These are phyloP conservation scores for Eulithis prunata DNA, from an alignment of 2,888 invertebrate genomes.

Conservation along the genomic window DNA sequence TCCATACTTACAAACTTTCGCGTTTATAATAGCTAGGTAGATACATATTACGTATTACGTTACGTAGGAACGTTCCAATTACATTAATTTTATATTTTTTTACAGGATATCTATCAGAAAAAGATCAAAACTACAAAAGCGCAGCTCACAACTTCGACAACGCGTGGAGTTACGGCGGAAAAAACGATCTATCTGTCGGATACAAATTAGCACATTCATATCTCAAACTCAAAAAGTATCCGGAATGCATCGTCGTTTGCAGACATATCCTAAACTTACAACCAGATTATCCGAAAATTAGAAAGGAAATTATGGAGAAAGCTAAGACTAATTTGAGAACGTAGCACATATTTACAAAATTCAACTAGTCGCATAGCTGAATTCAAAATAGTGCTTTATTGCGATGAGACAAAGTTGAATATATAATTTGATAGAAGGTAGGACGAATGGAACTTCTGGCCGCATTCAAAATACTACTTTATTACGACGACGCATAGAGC, in stretches of 20 bases:
- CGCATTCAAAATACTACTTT: neutral
- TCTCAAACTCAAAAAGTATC: slow-evolving; percentile 93
- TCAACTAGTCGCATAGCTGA: neutral
- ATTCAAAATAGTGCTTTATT: neutral
- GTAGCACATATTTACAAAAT: slow-evolving; percentile 48
- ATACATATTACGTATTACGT: too few relatives aligned
- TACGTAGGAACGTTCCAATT: too few relatives aligned
- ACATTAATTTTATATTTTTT: slow-evolving; percentile 3
- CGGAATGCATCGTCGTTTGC: slow-evolving; percentile 96
- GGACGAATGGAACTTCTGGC: too few relatives aligned
- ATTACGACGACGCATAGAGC: too few relatives aligned
- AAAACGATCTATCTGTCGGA: slow-evolving; percentile 93
- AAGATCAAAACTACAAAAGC: slow-evolving; percentile 94
- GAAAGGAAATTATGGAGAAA: slow-evolving; percentile 97
- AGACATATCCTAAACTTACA: slow-evolving; percentile 90
- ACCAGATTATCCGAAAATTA: slow-evolving; percentile 95
- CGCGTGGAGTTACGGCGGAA: slow-evolving; percentile 94
- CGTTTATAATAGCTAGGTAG: too few relatives aligned
- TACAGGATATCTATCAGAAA: slow-evolving; percentile 93
- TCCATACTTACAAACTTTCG: too few relatives aligned
- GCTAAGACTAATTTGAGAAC: slow-evolving; percentile 90
- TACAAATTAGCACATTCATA: slow-evolving; percentile 96
- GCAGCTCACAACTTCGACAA: slow-evolving; percentile 92
- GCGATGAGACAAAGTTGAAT: too few relatives aligned
- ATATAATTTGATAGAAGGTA: too few relatives aligned